Evolutionary conservation across 1,140 invertebrate species (phyloP).

Genomic region (Choristoneura fumiferana): DNA sequence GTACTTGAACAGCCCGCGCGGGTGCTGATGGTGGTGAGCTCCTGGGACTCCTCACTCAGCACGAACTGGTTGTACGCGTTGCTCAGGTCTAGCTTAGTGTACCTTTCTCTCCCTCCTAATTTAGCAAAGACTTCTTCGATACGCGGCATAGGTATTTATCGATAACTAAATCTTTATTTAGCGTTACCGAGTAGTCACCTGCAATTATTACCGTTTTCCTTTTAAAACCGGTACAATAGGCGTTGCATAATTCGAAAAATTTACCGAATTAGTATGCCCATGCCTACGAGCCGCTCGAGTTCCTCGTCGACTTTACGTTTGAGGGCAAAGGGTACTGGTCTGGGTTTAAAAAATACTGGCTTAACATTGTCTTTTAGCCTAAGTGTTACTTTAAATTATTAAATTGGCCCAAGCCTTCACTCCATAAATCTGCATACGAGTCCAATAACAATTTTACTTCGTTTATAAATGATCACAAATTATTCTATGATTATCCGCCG

Average conservation of each 20-base stretch:
- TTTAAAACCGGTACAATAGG: too few relatives aligned
- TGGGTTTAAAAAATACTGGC: slow-evolving; percentile 26
- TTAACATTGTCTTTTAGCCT: too few relatives aligned
- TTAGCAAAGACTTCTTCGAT: slow-evolving; percentile 50
- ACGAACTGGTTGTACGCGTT: slow-evolving; percentile 71
- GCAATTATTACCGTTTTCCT: slow-evolving; percentile 32
- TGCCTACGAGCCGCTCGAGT: slow-evolving; percentile 44
- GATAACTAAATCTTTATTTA: too few relatives aligned
- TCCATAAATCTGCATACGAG: background rate
- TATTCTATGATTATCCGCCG: background rate
- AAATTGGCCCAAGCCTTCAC: slow-evolving; percentile 14
- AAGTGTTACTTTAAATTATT: slow-evolving; percentile 14
- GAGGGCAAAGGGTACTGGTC: slow-evolving; percentile 12
- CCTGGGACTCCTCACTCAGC: slow-evolving; percentile 41
- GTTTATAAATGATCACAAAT: background rate
- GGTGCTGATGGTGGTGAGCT: slow-evolving; percentile 58
- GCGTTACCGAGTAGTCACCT: slow-evolving; percentile 42
- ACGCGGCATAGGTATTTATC: too few relatives aligned
- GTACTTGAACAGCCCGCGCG: slow-evolving; percentile 44
- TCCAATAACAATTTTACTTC: background rate
- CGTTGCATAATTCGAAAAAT: too few relatives aligned
- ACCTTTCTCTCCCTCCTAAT: slow-evolving; percentile 40
- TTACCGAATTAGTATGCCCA: slow-evolving; percentile 35
- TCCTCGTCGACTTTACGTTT: slow-evolving; percentile 42
- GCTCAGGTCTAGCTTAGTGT: slow-evolving; percentile 55